Base-by-base conservation (phyloP, 2,888 invertebrate genomes). In the Polia nebulosa region DNA sequence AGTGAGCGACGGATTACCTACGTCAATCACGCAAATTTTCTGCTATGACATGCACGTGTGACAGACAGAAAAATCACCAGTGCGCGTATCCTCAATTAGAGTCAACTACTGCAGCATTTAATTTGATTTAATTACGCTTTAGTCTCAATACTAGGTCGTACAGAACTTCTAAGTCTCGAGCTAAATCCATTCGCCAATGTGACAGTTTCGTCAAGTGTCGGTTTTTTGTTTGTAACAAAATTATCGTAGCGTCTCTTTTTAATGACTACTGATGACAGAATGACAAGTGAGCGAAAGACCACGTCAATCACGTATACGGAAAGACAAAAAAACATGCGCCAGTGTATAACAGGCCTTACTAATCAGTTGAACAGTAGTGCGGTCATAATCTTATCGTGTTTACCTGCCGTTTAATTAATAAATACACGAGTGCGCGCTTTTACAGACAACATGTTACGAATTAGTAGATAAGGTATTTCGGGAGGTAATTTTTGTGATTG, bases 351-450 rank as follows among this genome's bases (percentile, higher is more conserved):
- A 47, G 1, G 47, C 56, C 74, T 39, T 39, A 67, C 29, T 72
- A 74, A 82, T 69, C 73, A 72, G 44, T 55, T 49, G 45, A 60
- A 64, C 66, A 69, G 57, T 69, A 71, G 60, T 60, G 59, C 56
- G 51, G 29, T 67, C 47, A 58, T 72, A 74, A 78, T 82, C 83
- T 83, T 82, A 84, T 85, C 83, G 56, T 58, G 66, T 60, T 72
- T 59, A 72, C 65, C 47, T 59, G 59, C 66, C 73, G 47, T 75
- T 80, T 81, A 72, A 84, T 81, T 81, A 85, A 76, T 80, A 76
- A 78, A 84, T 75, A 73, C 73, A 76, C 62, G 65, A 62, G 72
- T 72, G 60, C 51, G 27, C 52, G 68, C 56, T 68, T 70, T 70
- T 47, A 72, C 67, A 32, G 34, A 60, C 39, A 66, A 72, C 75